A percentile compares a stretch with the other conserved stretches of the same genome.
These are phyloP conservation scores for Epinotia brunnichana DNA, from an alignment of 2,888 invertebrate genomes.

Conservation along the genomic window DNA sequence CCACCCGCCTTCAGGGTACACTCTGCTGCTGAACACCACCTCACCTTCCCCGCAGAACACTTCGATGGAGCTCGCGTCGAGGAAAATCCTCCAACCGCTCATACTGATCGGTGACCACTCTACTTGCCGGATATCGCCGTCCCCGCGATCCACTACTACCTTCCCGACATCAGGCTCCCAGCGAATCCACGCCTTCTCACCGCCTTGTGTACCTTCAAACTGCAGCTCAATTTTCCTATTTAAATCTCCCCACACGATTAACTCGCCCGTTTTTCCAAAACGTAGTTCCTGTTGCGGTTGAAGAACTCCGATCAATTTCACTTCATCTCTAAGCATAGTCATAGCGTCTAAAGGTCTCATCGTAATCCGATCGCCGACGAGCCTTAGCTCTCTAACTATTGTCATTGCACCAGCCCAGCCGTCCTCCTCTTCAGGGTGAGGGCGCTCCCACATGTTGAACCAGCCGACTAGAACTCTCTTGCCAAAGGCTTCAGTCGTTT, in stretches of 20 bases:
- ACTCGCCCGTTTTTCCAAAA: conserved; percentile 67
- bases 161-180: conserved; percentile 54
- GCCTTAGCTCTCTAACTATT: conserved; percentile 66
- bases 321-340: conserved; percentile 57
- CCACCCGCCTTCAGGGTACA: conserved; percentile 72
- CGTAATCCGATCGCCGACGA: conserved; percentile 63
- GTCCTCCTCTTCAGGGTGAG: conserved; percentile 67
- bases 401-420: conserved; percentile 79
- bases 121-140: conserved; percentile 69
- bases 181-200: conserved; percentile 49
- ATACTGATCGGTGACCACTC: conserved; percentile 67
- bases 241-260: conserved; percentile 62
- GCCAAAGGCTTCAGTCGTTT: conserved; percentile 68
- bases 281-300: conserved; percentile 50
- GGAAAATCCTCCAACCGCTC: conserved; percentile 66
- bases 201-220: conserved; percentile 65
- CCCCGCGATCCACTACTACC: conserved; percentile 65
- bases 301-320: conserved; percentile 55
- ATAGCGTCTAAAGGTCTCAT: conserved; percentile 70
- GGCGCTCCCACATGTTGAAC: conserved; percentile 77
- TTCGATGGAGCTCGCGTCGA: conserved; percentile 75
- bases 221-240: conserved; percentile 59
- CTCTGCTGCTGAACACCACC: conserved; percentile 74
- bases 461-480: conserved; percentile 71
- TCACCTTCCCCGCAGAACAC: conserved; percentile 78